phyloP scores from a whole-genome alignment of 2,888 invertebrate species.

The Bruchidius siliquastri region DNA sequence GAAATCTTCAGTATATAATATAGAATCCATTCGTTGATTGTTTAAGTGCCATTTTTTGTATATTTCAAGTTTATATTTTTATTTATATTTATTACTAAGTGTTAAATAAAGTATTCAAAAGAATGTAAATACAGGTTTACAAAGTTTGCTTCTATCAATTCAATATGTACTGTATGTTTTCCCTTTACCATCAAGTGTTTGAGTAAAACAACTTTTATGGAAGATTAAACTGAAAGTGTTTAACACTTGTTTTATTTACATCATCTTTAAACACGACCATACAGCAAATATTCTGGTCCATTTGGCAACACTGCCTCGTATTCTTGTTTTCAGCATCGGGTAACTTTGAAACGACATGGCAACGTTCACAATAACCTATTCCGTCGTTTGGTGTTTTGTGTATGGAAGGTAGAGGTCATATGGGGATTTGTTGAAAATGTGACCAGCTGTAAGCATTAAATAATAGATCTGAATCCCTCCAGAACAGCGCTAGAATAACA shows the following conservation, averaged over 20 bases:
- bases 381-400: no score
- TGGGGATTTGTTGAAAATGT: no score
- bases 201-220: conserved; percentile 32
- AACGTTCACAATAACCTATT: no score
- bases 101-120: conserved; percentile 18
- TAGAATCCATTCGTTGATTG: background rate
- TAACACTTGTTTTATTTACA: background rate
- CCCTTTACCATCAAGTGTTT: conserved; percentile 32
- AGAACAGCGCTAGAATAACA: no score
- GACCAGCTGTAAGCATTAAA: no score
- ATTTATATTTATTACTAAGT: conserved; percentile 24
- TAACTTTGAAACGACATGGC: no score
- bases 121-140: conserved; percentile 23
- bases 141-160: conserved; percentile 30
- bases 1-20: background rate
- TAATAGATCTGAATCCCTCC: no score
- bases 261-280: no score
- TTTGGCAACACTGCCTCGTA: no score
- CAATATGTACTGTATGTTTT: conserved; percentile 27
- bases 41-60: conserved; percentile 23
- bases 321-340: no score
- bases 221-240: conserved; percentile 21
- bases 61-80: conserved; percentile 25
- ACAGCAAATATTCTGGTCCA: no score
- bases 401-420: no score